Evolutionary conservation across 1,140 invertebrate species (phyloP).

Genomic region (Panulirus ornatus): DNA sequence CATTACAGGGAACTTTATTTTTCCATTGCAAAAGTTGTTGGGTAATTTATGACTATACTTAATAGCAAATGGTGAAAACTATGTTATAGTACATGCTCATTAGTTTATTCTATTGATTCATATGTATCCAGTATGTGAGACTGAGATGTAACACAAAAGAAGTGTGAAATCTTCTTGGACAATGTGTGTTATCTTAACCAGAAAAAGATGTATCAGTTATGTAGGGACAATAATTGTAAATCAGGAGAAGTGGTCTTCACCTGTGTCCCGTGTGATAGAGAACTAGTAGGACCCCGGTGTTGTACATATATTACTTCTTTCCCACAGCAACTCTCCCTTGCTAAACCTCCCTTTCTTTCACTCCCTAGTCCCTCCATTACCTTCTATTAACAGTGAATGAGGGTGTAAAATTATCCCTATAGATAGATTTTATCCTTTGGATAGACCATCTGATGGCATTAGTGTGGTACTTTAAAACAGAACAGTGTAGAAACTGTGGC

Average conservation of each 20-base stretch:
- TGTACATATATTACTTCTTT: constrained; percentile 29
- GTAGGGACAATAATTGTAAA: constrained; percentile 51
- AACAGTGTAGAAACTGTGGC: constrained; percentile 15
- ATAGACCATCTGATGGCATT: constrained; percentile 47
- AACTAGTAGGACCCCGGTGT: constrained; percentile 57
- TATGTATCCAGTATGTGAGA: constrained; percentile 55
- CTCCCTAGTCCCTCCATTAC: constrained; percentile 43
- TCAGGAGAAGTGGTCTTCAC: background rate
- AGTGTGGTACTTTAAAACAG: constrained; percentile 25
- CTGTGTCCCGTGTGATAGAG: constrained; percentile 55
- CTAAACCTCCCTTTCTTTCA: constrained; percentile 26
- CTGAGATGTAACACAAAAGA: constrained; percentile 19
- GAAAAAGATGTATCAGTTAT: constrained; percentile 4
- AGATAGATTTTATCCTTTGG: constrained; percentile 40
- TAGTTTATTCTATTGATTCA: constrained; percentile 34
- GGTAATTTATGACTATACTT: constrained; percentile 15
- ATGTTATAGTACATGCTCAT: constrained; percentile 6
- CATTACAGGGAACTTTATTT: constrained; percentile 45
- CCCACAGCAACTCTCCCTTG: constrained; percentile 12
- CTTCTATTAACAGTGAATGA: constrained; percentile 25
- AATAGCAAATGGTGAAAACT: constrained; percentile 14
- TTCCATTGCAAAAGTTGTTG: constrained; percentile 6
- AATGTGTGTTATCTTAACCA: background rate
- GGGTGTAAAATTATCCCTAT: constrained; percentile 45
- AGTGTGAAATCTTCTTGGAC: constrained; percentile 18